Conservation (phyloP, 2,888 invertebrate species). For the Polydrusus tereticollis region DNA sequence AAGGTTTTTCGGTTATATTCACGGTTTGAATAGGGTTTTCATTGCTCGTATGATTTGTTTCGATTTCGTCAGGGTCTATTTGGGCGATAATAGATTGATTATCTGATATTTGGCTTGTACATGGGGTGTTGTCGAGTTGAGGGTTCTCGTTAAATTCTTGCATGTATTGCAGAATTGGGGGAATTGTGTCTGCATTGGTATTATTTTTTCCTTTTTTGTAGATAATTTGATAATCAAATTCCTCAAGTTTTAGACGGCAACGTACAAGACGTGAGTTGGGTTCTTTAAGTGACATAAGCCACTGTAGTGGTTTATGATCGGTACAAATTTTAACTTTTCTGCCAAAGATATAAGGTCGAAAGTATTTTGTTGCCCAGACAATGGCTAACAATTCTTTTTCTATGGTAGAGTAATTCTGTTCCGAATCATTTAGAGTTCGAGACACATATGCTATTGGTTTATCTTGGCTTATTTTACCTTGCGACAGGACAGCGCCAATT, state of each 20-base stretch:
- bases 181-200: slow-evolving; percentile 34
- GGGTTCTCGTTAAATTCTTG: not conserved
- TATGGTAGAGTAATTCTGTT: too few relatives aligned
- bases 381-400: too few relatives aligned
- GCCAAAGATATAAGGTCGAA: slow-evolving; percentile 36
- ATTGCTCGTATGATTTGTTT: not conserved
- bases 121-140: not conserved
- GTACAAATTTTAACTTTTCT: slow-evolving; percentile 32
- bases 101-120: not conserved
- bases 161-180: not conserved
- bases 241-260: slow-evolving; percentile 39
- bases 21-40: not conserved
- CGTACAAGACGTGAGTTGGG: slow-evolving; percentile 32
- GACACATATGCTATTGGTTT: slow-evolving; percentile 49
- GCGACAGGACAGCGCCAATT: slow-evolving; percentile 51
- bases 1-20: not conserved
- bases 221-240: slow-evolving; percentile 28
- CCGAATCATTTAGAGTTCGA: too few relatives aligned
- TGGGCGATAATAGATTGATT: not conserved
- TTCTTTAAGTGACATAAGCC: slow-evolving; percentile 13
- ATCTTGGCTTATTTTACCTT: slow-evolving; percentile 50
- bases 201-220: slow-evolving; percentile 37
- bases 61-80: not conserved
- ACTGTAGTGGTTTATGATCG: slow-evolving; percentile 34
- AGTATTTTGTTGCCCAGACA: too few relatives aligned